These are phyloP conservation scores for Mesoligia furuncula DNA, from an alignment of 2,888 invertebrate species.

Conservation along the genomic window DNA sequence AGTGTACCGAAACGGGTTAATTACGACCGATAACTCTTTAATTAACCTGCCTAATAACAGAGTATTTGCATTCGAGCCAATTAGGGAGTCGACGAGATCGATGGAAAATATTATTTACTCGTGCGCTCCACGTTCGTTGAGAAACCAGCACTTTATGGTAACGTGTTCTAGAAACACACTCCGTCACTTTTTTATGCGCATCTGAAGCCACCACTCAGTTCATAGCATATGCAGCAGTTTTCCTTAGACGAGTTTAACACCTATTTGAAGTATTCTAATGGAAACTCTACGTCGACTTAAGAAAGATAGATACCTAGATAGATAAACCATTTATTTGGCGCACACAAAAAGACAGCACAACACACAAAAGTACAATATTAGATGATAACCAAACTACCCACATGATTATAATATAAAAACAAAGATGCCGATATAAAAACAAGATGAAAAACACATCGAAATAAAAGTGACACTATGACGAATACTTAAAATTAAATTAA, in stretches of 20 bases:
- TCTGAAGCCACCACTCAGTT: conserved; percentile 22
- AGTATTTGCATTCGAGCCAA: conserved; percentile 88
- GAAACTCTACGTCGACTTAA: conserved; percentile 24
- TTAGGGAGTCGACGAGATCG: conserved; percentile 80
- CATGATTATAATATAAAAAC: too few relatives aligned
- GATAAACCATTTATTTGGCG: too few relatives aligned
- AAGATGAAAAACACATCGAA: too few relatives aligned
- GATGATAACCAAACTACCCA: too few relatives aligned
- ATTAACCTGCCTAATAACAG: conserved; percentile 90
- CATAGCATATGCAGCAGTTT: conserved; percentile 28
- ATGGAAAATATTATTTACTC: conserved; percentile 77
- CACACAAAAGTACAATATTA: too few relatives aligned
- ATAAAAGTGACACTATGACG: too few relatives aligned
- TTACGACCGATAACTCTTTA: conserved; percentile 89
- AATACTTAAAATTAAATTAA: too few relatives aligned
- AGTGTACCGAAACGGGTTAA: conserved; percentile 88
- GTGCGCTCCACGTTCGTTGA: conserved; percentile 58
- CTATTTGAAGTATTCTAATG: conserved; percentile 47
- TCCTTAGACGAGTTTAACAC: conserved; percentile 38
- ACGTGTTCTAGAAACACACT: conserved; percentile 56
- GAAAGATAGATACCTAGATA: too few relatives aligned
- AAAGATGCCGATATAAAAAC: too few relatives aligned
- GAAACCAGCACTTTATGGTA: conserved; percentile 53
- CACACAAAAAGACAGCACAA: too few relatives aligned
- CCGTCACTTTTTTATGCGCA: conserved; percentile 49